phyloP scores from a whole-genome alignment of 1,140 invertebrate genomes.

The Meloidogyne hapla region DNA sequence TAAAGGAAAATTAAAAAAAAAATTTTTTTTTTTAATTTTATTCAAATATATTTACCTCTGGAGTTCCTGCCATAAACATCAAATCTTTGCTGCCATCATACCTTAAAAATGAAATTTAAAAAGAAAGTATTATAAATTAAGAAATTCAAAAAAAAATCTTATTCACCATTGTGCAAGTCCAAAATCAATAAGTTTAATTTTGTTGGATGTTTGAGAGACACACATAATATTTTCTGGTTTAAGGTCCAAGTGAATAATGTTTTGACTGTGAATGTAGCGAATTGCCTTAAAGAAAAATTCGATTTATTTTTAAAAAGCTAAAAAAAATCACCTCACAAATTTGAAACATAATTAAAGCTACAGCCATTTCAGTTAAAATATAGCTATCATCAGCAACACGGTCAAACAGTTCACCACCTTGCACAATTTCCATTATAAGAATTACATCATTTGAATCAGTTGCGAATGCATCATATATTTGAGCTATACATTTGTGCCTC shows the following conservation, averaged over 20 bases:
- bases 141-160: slow-evolving; percentile 64
- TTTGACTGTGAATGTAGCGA: slow-evolving; percentile 67
- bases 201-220: slow-evolving; percentile 63
- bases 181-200: slow-evolving; percentile 65
- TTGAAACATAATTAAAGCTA: slow-evolving; percentile 68
- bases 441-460: slow-evolving; percentile 69
- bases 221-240: slow-evolving; percentile 69
- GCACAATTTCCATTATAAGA: slow-evolving; percentile 68
- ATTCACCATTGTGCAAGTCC: slow-evolving; percentile 17
- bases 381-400: slow-evolving; percentile 69
- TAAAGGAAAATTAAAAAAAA: slow-evolving; percentile 64
- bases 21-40: slow-evolving; percentile 39
- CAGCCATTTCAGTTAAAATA: slow-evolving; percentile 68
- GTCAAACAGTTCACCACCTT: slow-evolving; percentile 70
- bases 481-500: slow-evolving; percentile 69
- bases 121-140: no score
- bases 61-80: slow-evolving; percentile 65
- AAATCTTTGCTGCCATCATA: slow-evolving; percentile 65
- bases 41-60: slow-evolving; percentile 10
- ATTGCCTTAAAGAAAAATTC: slow-evolving; percentile 64
- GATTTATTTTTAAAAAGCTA: slow-evolving; percentile 39
- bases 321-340: slow-evolving; percentile 35
- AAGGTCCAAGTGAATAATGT: slow-evolving; percentile 69
- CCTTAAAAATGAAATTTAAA: slow-evolving; percentile 65
- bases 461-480: slow-evolving; percentile 69